These are phyloP conservation scores for Cygnus olor DNA, from an alignment of 2,797 vertebrate genomes.

Conservation along the genomic window DNA sequence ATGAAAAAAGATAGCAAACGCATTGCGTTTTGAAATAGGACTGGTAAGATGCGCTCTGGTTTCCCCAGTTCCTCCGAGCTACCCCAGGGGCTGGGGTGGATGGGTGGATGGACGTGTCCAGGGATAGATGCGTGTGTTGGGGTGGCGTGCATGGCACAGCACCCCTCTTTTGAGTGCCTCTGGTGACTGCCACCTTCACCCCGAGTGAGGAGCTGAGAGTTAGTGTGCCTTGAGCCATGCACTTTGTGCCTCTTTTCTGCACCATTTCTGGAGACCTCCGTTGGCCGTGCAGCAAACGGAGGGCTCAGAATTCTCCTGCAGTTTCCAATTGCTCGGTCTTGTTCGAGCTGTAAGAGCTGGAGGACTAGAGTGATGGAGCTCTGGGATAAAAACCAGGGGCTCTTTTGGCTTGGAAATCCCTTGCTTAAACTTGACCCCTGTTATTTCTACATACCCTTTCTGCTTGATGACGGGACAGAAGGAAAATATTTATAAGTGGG, in stretches of 20 bases:
- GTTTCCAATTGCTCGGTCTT: fast-evolving
- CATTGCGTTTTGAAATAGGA: background rate
- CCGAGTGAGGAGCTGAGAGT: fast-evolving
- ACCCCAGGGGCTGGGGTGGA: background rate
- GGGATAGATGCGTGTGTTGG: background rate
- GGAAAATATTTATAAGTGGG: background rate
- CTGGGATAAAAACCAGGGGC: background rate
- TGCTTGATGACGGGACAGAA: background rate
- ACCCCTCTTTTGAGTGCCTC: background rate
- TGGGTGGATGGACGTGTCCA: no score
- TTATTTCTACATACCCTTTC: background rate
- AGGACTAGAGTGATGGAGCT: fast-evolving
- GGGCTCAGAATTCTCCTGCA: background rate
- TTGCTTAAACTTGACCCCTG: background rate
- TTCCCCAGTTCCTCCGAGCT: background rate
- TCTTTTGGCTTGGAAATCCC: background rate
- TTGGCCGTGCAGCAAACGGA: background rate
- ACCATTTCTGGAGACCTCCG: background rate
- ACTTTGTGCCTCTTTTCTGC: background rate
- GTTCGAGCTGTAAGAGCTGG: fast-evolving
- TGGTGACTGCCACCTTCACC: fast-evolving
- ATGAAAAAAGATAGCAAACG: background rate
- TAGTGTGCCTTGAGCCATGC: background rate
- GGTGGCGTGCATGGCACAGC: background rate
- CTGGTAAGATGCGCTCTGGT: background rate